Evolutionary conservation across 2,113 vertebrate genomes (phyloP), one percentile per base, ranked within the genome.

Genomic region (Arothron firmamentum): DNA sequence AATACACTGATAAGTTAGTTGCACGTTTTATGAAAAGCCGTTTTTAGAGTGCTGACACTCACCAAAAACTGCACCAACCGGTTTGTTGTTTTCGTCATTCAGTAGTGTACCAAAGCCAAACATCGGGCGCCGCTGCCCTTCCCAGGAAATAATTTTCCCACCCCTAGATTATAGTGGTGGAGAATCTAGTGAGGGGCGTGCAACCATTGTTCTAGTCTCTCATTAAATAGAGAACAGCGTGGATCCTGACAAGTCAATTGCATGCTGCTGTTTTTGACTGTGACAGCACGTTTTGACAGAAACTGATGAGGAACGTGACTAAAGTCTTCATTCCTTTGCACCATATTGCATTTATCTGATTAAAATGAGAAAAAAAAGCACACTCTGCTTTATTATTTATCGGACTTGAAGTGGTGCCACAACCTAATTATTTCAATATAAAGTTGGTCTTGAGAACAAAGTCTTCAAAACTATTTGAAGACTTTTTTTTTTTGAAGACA

Each of bases 171-270:
- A 80, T 65, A 84, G 77, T 72, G 65, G 57, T 77, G 25, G 31
- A 68, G 59, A 53, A 70, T 72, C 57, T 67, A 65, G 65, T 75
- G 68, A 62, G 41, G 59, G 62, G 55, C 55, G 70, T 46, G 64
- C 67, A 65, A 42, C 71, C 62, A 57, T 56, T 68, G 76, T 80
- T 62, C 71, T 75, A 68, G 80, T 75, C 80, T 80, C 54, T 83
- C 70, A 83, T 89, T 85, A 88, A 71, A 20, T 47, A 19, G 56
- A 66, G 67, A 60, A 60, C 64, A 67, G 8, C 68, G 71, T 48
- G 70, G 62, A 78, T 76, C 67, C 63, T 3, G 54, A 46, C 11
- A 46, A 65, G 61, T 77, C 69, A 76, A 83, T 84, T 80, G 75
- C 74, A 83, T 65, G 13, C 38, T 60, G 61, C 65, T 47, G 63